phyloP scores from a whole-genome alignment of 1,140 invertebrate species.

The Hylaeus volcanicus region DNA sequence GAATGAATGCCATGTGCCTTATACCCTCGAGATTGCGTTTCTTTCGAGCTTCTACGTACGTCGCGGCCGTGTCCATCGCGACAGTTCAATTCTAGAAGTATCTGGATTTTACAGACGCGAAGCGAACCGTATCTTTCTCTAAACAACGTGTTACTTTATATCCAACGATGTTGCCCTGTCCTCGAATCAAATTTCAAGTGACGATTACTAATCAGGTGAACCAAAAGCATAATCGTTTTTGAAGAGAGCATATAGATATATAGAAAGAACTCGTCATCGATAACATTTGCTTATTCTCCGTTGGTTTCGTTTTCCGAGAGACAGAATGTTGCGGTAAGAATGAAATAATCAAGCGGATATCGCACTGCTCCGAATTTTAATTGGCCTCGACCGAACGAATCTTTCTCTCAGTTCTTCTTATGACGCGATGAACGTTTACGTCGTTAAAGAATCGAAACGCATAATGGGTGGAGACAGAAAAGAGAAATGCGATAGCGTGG shows the following conservation, averaged over 20 bases:
- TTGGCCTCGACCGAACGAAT: neutral
- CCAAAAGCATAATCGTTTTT: no score
- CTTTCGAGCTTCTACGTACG: neutral
- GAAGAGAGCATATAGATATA: no score
- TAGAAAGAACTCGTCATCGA: no score
- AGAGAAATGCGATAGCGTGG: neutral
- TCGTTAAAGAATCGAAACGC: slow-evolving; percentile 11
- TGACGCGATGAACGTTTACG: neutral
- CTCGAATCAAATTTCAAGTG: no score
- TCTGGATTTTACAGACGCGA: no score
- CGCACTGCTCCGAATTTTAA: neutral
- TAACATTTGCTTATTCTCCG: no score
- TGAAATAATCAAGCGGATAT: neutral
- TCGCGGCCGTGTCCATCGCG: no score
- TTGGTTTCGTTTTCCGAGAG: no score
- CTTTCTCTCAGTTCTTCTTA: neutral
- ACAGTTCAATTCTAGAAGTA: neutral
- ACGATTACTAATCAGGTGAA: no score
- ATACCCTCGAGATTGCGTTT: neutral
- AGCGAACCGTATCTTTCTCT: no score
- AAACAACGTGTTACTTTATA: no score
- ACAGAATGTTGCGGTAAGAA: neutral
- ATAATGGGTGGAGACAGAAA: neutral
- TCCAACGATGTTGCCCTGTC: no score
- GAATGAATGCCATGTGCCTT: slow-evolving; percentile 5